phyloP scores from a whole-genome alignment of 2,797 vertebrate genomes.

The Paratrypauchen microcephalus region DNA sequence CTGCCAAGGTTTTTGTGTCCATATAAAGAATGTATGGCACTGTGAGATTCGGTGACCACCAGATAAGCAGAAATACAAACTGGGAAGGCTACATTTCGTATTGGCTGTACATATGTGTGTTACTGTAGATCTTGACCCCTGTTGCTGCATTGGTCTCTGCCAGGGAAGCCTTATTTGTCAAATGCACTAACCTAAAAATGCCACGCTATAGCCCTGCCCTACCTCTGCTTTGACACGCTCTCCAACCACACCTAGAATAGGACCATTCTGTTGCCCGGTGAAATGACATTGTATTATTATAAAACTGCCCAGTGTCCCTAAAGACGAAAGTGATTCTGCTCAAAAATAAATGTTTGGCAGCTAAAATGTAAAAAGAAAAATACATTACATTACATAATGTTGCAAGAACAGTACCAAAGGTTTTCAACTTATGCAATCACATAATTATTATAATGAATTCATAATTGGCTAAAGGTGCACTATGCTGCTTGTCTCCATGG shows the following conservation, averaged over 20 bases:
- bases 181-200: conserved; percentile 74
- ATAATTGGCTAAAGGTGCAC: too few species aligned
- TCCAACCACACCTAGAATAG: neutral
- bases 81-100: conserved; percentile 32
- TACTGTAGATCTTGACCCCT: conserved; percentile 47
- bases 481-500: too few species aligned
- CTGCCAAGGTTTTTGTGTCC: conserved; percentile 34
- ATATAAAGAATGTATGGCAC: conserved; percentile 35
- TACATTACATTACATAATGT: too few species aligned
- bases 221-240: conserved; percentile 30
- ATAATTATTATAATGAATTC: too few species aligned
- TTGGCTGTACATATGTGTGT: conserved; percentile 19
- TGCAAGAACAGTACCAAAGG: too few species aligned
- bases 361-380: too few species aligned
- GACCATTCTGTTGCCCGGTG: conserved; percentile 11
- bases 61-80: conserved; percentile 29
- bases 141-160: conserved; percentile 73
- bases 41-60: conserved; percentile 30
- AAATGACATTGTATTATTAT: conserved; percentile 17
- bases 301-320: neutral
- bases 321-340: conserved; percentile 23
- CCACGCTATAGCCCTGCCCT: conserved; percentile 56
- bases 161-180: conserved; percentile 72
- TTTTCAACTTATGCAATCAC: too few species aligned
- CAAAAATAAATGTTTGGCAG: neutral